Evolutionary conservation across 2,797 vertebrate genomes (phyloP).

Genomic region (Eremophila alpestris): DNA sequence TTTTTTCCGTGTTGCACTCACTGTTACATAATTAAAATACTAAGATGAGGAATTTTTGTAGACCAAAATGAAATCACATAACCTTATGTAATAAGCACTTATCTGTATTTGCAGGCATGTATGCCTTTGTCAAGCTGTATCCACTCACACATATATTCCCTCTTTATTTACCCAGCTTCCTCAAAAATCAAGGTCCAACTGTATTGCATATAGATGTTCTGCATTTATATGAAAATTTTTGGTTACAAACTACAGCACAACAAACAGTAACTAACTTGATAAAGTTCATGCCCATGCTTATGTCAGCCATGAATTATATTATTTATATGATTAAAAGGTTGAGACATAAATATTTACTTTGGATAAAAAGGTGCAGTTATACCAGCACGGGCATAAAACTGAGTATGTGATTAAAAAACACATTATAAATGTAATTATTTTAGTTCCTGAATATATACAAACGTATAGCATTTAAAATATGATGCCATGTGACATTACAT

Average conservation of each 20-base stretch:
- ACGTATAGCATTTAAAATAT: neutral
- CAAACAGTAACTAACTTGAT: neutral
- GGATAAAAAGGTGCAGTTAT: neutral
- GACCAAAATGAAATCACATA: neutral
- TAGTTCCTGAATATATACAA: neutral
- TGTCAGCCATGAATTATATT: neutral
- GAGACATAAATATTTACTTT: neutral
- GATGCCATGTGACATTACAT: neutral
- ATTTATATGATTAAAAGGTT: neutral
- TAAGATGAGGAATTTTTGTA: neutral
- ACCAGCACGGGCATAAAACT: neutral
- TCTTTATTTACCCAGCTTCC: neutral
- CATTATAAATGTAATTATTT: neutral
- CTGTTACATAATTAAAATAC: neutral
- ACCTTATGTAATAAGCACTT: neutral
- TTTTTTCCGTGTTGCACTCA: neutral
- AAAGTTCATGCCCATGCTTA: neutral
- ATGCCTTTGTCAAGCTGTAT: neutral
- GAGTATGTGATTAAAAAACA: neutral
- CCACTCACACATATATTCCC: neutral
- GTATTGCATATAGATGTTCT: neutral
- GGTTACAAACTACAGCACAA: neutral
- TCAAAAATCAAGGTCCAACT: neutral
- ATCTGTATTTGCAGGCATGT: neutral
- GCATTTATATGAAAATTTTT: neutral